Evolutionary conservation across 1,140 invertebrate genomes (phyloP).

Genomic region (Drosophila saltans): DNA sequence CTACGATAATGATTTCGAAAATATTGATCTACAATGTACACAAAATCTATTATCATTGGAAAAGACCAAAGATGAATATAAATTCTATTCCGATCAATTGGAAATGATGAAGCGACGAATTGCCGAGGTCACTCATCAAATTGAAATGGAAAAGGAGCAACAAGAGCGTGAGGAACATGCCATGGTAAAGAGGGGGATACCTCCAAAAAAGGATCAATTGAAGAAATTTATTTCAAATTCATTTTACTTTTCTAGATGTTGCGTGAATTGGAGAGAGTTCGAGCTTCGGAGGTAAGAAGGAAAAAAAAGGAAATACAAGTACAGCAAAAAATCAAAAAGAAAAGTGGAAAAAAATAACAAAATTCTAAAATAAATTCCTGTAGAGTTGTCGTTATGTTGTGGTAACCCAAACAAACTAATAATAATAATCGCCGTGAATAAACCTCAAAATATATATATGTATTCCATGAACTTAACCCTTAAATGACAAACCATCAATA

Average conservation of each 20-base stretch:
- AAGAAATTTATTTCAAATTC: too few species aligned
- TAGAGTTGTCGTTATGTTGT: conserved; percentile 48
- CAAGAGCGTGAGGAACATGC: not conserved
- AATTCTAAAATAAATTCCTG: conserved; percentile 20
- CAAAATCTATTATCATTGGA: conserved; percentile 5
- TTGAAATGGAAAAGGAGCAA: conserved; percentile 13
- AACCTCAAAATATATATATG: not conserved
- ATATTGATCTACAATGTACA: conserved; percentile 33
- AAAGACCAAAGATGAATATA: conserved; percentile 51
- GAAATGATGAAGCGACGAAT: conserved; percentile 35
- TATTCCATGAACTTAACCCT: conserved; percentile 12
- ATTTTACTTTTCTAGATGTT: not conserved
- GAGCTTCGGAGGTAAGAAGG: not conserved
- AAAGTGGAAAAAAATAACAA: conserved; percentile 27
- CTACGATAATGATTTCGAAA: conserved; percentile 38
- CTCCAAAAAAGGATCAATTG: too few species aligned
- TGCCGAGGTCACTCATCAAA: conserved; percentile 27
- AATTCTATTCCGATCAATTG: conserved; percentile 40
- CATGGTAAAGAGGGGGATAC: too few species aligned
- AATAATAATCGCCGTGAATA: conserved; percentile 25
- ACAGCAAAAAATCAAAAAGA: conserved; percentile 28
- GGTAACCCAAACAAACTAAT: conserved; percentile 62
- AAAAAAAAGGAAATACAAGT: not conserved
- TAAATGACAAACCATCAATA: conserved; percentile 20
- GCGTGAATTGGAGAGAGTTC: not conserved